Conservation (phyloP, 2,888 invertebrate genomes). For the Arctia plantaginis region DNA sequence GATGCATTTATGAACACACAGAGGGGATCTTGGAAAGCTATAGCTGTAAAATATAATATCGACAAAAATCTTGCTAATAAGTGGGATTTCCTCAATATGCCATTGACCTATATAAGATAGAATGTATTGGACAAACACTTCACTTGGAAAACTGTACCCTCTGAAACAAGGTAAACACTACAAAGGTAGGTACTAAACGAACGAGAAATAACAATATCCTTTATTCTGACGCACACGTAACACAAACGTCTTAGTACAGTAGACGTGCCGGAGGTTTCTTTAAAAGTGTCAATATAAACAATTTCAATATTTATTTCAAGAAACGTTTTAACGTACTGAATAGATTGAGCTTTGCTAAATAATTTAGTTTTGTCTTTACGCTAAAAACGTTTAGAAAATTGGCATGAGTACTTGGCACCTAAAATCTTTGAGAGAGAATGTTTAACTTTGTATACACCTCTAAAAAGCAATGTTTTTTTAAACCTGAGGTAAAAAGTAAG, state of each 20-base stretch:
- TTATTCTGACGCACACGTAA: constrained; percentile 52
- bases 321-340: constrained; percentile 50
- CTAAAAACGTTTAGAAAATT: constrained; percentile 14
- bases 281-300: constrained; percentile 57
- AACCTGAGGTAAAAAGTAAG: not conserved
- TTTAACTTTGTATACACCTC: not conserved
- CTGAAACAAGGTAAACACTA: constrained; percentile 57
- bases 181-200: constrained; percentile 61
- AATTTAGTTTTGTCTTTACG: constrained; percentile 33
- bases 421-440: not conserved
- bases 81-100: constrained; percentile 35
- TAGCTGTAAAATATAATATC: not conserved
- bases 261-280: constrained; percentile 43
- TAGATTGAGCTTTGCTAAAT: constrained; percentile 44
- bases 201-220: constrained; percentile 66
- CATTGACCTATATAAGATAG: constrained; percentile 62
- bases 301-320: constrained; percentile 59
- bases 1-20: not conserved
- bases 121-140: constrained; percentile 60
- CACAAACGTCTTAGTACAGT: constrained; percentile 38
- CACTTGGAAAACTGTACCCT: constrained; percentile 57
- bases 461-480: not conserved
- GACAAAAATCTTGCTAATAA: constrained; percentile 21
- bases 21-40: no score
- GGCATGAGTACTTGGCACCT: not conserved